Evolutionary conservation across 2,113 vertebrate genomes (phyloP), one percentile per base, ranked within the genome.

Genomic region (Coptodon rendalli): DNA sequence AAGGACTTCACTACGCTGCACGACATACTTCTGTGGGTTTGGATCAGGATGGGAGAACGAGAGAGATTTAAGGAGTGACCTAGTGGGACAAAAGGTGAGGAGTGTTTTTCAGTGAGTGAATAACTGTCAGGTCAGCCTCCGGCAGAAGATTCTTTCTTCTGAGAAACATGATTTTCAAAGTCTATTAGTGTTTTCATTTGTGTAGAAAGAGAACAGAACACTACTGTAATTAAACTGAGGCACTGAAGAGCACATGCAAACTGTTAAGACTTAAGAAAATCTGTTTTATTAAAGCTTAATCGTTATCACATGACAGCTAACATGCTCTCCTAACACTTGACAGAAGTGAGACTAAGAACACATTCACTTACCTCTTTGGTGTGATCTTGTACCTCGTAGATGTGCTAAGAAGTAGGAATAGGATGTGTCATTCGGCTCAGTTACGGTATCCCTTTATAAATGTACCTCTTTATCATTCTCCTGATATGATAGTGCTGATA

Each of bases 401-500:
- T 90, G 59, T 38, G 53, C 89, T 84, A 4, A 38, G 13, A 59
- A 85, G 48, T 86, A 84, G 81, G 80, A 85, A 83, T 24, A 53
- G 13, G 10, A 78, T 61, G 19, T 1, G 61, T 89, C 53, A 84
- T 54, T 81, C 16, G 1, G 6, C 3, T 53, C 79, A 88, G 89
- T 88, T 45, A 36, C 29, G 89, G 63, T 82, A 90, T 88, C 91
- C 53, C 73, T 92, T 93, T 89, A 94, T 89, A 78, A 13, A 6
- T 79, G 36, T 38, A 54, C 52, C 50, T 45, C 48, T 89, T 96
- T 95, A 96, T 95, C 87, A 91, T 36, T 24, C 16, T 17, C n/a
- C 85, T 91, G 95, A 95, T 95, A 95, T 82, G 71, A 87, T 90
- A 89, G 11, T 94, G 95, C 94, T 95, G 95, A 94, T 94, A 90